Evolutionary conservation across 1,140 invertebrate species (phyloP), one percentile per base, ranked within the genome.

Genomic region (Pachyrhynchus sulphureomaculatus): DNA sequence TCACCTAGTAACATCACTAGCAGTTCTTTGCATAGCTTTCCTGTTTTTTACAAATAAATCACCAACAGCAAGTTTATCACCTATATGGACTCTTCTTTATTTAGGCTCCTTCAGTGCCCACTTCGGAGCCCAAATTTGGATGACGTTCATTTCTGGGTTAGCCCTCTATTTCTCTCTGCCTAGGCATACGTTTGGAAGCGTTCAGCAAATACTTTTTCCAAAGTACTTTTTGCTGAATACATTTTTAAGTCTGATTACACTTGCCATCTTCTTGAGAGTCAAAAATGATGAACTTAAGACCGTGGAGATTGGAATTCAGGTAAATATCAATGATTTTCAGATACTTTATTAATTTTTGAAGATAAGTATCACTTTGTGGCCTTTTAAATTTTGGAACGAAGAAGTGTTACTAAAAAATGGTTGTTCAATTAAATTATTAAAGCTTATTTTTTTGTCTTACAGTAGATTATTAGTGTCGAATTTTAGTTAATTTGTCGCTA

Each of bases 71-170:
- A 72, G 55, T 59, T 66, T 68, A 73, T 77, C 68, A 79, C 77
- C 65, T 39, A 68, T 76, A 53, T 71, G 78, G 20, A 79, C 79
- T 13, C 80, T 92, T 24, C 73, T 88, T 8, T 92, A 92, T 73
- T 77, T 93, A 12, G 81, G 81, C 0, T 84, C 88, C 2, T 89
- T 92, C 63, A 84, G 87, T 32, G 82, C 85, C 39, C 89, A 92
- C 71, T 86, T 92, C 66, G 91, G 91, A 13, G 81, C 88, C 8
- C 90, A 92, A 77, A 84, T 92, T 57, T 93, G 91, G 90, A 93
- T 93, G 90, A 92, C 90, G 10, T 89, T 92, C 70, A 83, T 93
- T 21, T 92, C 90, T 65, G 90, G 91, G 65, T 79, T 93, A 26
- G 87, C 90, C 37, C 77, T 93, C 17, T 93, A 91, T 75, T 92